Conservation (phyloP, 64 coral and sea anemone genomes). For the Montipora capricornis region DNA sequence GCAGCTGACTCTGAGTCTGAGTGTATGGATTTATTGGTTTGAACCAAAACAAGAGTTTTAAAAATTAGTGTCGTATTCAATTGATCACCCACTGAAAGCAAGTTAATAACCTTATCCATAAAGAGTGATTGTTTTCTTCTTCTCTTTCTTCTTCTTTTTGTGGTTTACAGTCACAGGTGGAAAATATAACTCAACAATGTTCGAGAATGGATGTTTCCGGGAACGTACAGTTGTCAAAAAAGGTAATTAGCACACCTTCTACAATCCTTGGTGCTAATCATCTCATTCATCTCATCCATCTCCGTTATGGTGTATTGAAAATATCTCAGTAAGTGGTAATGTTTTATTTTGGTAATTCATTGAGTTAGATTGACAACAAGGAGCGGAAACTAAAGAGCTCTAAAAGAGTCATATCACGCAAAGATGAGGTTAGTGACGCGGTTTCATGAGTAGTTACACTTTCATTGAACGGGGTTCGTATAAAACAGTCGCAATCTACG, state of each 20-base stretch:
- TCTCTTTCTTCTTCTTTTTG: neutral
- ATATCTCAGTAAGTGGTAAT: neutral
- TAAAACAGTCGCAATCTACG: no score
- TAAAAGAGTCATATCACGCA: constrained; percentile 33
- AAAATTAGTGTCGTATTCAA: neutral
- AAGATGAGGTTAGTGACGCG: constrained; percentile 39
- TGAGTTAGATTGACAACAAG: neutral
- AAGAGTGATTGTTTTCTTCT: neutral
- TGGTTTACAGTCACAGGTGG: neutral
- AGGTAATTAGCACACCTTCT: neutral
- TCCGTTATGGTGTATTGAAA: neutral
- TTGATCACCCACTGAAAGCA: no score
- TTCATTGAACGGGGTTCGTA: no score
- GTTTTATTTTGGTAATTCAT: neutral
- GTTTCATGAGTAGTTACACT: no score
- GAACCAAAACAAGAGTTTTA: neutral
- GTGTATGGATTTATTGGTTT: no score
- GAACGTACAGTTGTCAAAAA: constrained; percentile 7
- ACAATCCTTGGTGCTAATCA: neutral
- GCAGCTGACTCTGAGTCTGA: no score
- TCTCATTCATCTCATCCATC: no score
- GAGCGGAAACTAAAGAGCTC: constrained; percentile 8
- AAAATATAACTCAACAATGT: constrained; percentile 44
- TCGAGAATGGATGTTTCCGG: constrained; percentile 75
- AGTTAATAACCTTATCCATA: no score